Evolutionary conservation across 1,140 invertebrate genomes (phyloP), one percentile per base, ranked within the genome.

Genomic region (Papilio helenus): DNA sequence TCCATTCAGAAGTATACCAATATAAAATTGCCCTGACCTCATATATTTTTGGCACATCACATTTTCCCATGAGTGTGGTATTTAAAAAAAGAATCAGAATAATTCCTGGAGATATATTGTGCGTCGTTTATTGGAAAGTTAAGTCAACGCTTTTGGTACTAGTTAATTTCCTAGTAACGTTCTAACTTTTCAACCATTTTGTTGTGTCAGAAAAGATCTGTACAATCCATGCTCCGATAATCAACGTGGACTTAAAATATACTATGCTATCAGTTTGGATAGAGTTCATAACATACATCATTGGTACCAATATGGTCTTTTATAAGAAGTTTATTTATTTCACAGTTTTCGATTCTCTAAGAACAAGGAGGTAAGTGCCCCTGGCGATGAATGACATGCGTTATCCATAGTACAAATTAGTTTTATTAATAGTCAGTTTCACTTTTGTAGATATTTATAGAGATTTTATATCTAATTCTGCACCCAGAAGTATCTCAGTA

Each of bases 1-100:
- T 68, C 26, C 61, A 16, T 26, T 68, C 23, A 16, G 0, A 68
- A 68, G 26, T 68, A 68, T 68, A 34, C 26, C 61, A 29, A 68
- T 68, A 68, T 68, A 68, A 68, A 29, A 68, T 68, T 14, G 5
- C 61, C 61, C 26, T 68, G 61, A 68, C 61, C 61, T 68, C 61
- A 68, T 29, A 68, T 68, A 34, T 68, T 68, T 65, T 68, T 68
- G 61, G 61, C 61, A 29, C 26, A 68, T 68, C 14, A 29, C 26
- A 14, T 68, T 68, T 68, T 29, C 12, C 61, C 61, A 29, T 68
- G 61, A 29, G 26, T 61, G 26, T 68, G 12, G 18, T n/a, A 3
- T 68, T 65, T 68, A 7, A 68, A 61, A 39, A 26, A 29, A 29
- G 12, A 29, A 14, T 29, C 23, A 5, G 23, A 65, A 29, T 68